Evolutionary conservation across 2,797 vertebrate genomes (phyloP).

Genomic region (Salarias fasciatus): DNA sequence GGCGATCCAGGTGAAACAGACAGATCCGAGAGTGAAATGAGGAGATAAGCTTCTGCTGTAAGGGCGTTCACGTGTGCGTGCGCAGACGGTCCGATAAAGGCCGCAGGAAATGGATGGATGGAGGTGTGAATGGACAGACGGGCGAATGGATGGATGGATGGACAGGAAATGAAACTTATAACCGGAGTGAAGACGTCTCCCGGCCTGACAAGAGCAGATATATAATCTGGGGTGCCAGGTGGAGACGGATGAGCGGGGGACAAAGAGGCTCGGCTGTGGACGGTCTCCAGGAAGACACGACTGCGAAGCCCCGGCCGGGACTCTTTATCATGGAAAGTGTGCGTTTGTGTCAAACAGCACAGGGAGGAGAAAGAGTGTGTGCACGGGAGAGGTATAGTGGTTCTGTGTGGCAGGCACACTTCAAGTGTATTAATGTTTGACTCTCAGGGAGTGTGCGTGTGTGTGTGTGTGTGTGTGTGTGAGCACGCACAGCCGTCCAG

Average conservation of each 20-base stretch:
- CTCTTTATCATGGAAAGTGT: conserved; percentile 54
- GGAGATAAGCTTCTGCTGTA: conserved; percentile 20
- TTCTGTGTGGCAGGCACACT: neutral
- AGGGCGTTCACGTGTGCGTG: conserved; percentile 5
- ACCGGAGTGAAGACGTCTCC: conserved; percentile 61
- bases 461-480: neutral
- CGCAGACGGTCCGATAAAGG: conserved; percentile 35
- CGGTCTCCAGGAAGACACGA: conserved; percentile 46
- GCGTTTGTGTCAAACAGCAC: conserved; percentile 7
- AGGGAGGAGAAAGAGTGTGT: conserved; percentile 10
- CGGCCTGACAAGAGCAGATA: conserved; percentile 55
- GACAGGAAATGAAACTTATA: conserved; percentile 63
- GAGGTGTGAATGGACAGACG: conserved; percentile 29
- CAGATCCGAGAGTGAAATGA: conserved; percentile 32
- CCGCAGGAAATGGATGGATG: conserved; percentile 20
- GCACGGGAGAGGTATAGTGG: conserved; percentile 5
- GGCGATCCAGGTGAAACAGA: conserved; percentile 11
- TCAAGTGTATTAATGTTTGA: neutral
- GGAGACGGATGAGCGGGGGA: conserved; percentile 55
- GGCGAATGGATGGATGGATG: conserved; percentile 32
- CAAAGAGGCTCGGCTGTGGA: conserved; percentile 31
- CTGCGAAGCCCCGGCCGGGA: conserved; percentile 39
- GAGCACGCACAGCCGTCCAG: conserved; percentile 5
- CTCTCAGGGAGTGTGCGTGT: neutral
- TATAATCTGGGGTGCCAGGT: conserved; percentile 49